phyloP scores from a whole-genome alignment of 2,113 vertebrate genomes.

The Perognathus longimembris region DNA sequence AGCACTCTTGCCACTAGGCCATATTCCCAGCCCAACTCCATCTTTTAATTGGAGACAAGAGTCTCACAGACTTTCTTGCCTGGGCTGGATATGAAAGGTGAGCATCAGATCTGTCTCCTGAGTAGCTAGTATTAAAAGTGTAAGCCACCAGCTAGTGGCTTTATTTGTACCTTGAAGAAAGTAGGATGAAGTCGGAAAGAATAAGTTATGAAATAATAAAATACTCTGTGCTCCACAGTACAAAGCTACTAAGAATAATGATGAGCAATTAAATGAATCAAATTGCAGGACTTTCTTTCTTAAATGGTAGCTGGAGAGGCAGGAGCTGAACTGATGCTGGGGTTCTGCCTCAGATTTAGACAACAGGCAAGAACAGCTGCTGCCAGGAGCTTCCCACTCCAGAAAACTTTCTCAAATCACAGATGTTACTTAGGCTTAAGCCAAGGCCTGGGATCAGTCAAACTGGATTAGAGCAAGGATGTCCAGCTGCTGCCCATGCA shows the following conservation, averaged over 20 bases:
- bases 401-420: background rate
- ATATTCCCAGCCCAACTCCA: too few relatives aligned
- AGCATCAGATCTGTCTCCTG: too few relatives aligned
- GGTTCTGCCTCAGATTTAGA: too few relatives aligned
- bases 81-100: too few relatives aligned
- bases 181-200: background rate
- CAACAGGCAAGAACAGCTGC: background rate
- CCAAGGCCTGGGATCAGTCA: background rate
- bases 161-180: slow-evolving; percentile 17
- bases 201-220: background rate
- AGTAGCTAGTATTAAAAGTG: too few relatives aligned
- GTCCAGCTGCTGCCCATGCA: background rate
- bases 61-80: too few relatives aligned
- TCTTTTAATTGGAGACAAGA: too few relatives aligned
- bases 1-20: too few relatives aligned
- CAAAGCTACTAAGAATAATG: too few relatives aligned
- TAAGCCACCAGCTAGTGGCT: too few relatives aligned
- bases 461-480: background rate
- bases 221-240: too few relatives aligned
- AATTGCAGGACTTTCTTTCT: background rate
- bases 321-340: background rate
- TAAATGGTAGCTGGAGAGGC: background rate
- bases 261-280: too few relatives aligned
- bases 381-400: background rate
- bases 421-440: background rate